These are phyloP conservation scores for Eospalax fontanierii DNA, from an alignment of 2,797 vertebrate genomes.

Conservation along the genomic window DNA sequence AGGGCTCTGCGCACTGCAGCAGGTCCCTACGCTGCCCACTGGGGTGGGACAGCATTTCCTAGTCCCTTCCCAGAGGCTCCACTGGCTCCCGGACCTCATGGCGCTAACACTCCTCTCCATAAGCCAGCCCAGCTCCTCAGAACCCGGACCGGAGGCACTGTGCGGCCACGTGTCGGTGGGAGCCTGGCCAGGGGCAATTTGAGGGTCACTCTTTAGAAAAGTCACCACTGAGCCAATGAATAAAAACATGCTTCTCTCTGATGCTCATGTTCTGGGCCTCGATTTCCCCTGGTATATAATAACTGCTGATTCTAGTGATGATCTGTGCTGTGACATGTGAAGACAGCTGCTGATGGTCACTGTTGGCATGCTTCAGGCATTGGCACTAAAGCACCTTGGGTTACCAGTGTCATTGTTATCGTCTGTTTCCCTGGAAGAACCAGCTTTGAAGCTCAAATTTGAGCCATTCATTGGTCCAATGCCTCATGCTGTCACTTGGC, in stretches of 20 bases:
- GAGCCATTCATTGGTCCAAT: fast-evolving
- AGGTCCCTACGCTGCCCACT: too few relatives aligned
- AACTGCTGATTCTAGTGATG: fast-evolving
- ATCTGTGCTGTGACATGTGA: fast-evolving
- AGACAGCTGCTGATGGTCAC: fast-evolving
- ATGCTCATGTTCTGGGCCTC: neutral
- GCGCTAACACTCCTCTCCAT: neutral
- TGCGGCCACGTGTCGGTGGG: fast-evolving
- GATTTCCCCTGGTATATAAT: neutral
- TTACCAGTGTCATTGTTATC: fast-evolving
- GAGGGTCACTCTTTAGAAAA: fast-evolving
- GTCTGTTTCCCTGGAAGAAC: fast-evolving
- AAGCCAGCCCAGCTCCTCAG: neutral
- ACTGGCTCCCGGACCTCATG: too few relatives aligned
- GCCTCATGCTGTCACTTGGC: neutral
- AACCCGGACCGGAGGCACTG: neutral
- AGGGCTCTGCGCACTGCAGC: neutral
- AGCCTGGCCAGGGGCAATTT: fast-evolving
- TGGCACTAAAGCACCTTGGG: fast-evolving
- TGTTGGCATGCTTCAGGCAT: fast-evolving
- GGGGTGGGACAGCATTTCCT: neutral
- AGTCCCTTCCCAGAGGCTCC: neutral
- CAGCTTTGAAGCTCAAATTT: neutral
- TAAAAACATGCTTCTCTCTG: neutral
- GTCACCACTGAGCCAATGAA: too few relatives aligned